phyloP scores from a whole-genome alignment of 2,888 invertebrate species.

The Hypselothyrea guttata region DNA sequence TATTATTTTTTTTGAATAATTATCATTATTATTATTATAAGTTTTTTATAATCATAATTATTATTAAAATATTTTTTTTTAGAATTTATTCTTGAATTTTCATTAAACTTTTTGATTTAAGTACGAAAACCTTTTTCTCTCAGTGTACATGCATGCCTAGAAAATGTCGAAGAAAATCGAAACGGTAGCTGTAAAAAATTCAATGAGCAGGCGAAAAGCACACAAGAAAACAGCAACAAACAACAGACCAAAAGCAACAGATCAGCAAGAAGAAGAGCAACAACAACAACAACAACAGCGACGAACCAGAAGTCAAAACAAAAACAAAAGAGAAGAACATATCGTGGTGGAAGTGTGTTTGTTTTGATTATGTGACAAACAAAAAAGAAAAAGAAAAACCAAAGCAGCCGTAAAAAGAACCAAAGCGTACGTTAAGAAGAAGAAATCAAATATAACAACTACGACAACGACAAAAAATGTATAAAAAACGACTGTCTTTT shows the following conservation, averaged over 20 bases:
- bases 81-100: no score
- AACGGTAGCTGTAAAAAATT: constrained; percentile 74
- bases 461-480: constrained; percentile 21
- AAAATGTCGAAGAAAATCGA: constrained; percentile 6
- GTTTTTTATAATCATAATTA: no score
- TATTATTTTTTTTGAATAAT: no score
- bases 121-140: no score
- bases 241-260: neutral
- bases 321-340: constrained; percentile 56
- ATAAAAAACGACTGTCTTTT: constrained; percentile 38
- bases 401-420: constrained; percentile 9
- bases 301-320: constrained; percentile 50
- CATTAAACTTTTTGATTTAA: no score
- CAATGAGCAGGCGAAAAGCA: constrained; percentile 44
- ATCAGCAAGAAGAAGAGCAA: constrained; percentile 9
- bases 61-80: no score
- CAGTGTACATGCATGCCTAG: neutral
- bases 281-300: constrained; percentile 20
- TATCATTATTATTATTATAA: no score
- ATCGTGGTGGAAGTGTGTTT: constrained; percentile 64
- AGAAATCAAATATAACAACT: constrained; percentile 25
- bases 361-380: constrained; percentile 72
- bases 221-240: constrained; percentile 2
- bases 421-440: constrained; percentile 20
- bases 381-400: constrained; percentile 35